phyloP scores from a whole-genome alignment of 2,113 vertebrate genomes.

The Leucopsar rothschildi region DNA sequence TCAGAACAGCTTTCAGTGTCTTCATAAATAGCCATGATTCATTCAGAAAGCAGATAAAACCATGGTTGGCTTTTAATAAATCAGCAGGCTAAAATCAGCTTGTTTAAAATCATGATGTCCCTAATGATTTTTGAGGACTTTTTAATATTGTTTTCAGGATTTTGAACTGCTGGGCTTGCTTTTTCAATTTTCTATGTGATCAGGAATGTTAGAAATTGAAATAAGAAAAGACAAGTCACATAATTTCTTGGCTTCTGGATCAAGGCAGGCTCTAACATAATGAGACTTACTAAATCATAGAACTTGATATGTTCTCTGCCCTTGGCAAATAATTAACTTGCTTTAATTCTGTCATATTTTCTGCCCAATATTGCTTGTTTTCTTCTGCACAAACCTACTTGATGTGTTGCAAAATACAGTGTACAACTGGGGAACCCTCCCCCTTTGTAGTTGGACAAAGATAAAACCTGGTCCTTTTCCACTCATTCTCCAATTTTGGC shows the following conservation, averaged over 20 bases:
- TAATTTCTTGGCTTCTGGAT: slow-evolving; percentile 13
- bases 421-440: background rate
- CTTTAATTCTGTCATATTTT: slow-evolving; percentile 10
- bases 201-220: background rate
- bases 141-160: background rate
- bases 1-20: slow-evolving; percentile 5
- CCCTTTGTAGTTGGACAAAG: background rate
- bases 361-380: background rate
- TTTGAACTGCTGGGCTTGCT: background rate
- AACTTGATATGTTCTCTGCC: slow-evolving; percentile 19
- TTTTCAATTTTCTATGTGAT: background rate
- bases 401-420: background rate
- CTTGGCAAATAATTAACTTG: background rate
- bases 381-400: background rate
- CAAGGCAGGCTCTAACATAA: background rate
- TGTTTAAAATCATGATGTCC: background rate
- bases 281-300: background rate
- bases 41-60: background rate
- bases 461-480: background rate
- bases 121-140: background rate
- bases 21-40: slow-evolving; percentile 20
- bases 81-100: slow-evolving; percentile 3
- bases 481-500: background rate
- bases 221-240: background rate
- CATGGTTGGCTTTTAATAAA: background rate